A percentile compares a stretch with the other conserved stretches of the same genome.
phyloP scores from a whole-genome alignment of 2,888 invertebrate genomes.

The Xestia ashworthii region DNA sequence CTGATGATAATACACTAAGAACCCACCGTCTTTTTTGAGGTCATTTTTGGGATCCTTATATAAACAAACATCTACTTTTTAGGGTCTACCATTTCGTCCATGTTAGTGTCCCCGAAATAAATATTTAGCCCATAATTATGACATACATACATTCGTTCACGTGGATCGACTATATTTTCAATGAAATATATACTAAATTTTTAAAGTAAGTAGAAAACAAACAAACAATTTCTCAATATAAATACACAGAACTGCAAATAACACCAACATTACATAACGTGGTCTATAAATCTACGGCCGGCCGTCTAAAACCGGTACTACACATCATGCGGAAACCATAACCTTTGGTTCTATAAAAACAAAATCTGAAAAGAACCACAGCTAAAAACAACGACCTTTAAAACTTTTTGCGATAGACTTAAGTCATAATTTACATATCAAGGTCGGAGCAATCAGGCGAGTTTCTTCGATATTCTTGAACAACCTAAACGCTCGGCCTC shows the following conservation, averaged over 20 bases:
- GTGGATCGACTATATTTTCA: background rate
- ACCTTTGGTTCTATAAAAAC: background rate
- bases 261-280: conserved; percentile 7
- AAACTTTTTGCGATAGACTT: conserved; percentile 23
- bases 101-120: background rate
- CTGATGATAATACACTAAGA: background rate
- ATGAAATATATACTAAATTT: too few relatives aligned
- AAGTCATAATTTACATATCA: conserved; percentile 21
- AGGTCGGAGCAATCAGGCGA: conserved; percentile 25
- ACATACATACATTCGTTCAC: background rate
- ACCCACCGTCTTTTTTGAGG: background rate
- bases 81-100: background rate
- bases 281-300: too few relatives aligned
- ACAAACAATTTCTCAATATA: background rate
- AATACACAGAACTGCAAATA: background rate
- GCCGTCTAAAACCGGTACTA: conserved; percentile 6
- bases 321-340: conserved; percentile 14
- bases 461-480: conserved; percentile 36
- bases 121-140: too few relatives aligned
- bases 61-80: background rate
- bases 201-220: background rate
- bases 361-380: background rate
- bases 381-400: background rate
- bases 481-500: conserved; percentile 16
- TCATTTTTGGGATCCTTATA: background rate